A percentile compares a stretch with the other conserved stretches of the same genome.
phyloP scores from a whole-genome alignment of 2,797 vertebrate species.

The Chaenodraco wilsoni region DNA sequence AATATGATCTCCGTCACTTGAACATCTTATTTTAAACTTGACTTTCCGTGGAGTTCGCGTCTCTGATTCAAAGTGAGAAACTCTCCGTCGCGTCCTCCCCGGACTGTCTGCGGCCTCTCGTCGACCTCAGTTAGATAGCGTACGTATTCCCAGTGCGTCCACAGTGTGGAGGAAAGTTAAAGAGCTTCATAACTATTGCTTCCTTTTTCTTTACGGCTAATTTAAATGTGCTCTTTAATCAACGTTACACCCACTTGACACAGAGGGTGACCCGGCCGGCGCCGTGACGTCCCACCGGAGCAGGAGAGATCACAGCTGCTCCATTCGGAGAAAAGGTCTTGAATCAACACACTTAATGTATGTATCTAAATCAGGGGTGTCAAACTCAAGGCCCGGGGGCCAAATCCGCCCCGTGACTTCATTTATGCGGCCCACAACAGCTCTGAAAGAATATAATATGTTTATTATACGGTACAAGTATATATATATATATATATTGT shows the following conservation, averaged over 20 bases:
- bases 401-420: no score
- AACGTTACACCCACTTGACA: slow-evolving; percentile 42
- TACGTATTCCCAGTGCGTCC: slow-evolving; percentile 24
- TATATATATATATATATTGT: no score
- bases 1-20: background rate
- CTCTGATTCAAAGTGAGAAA: slow-evolving; percentile 44
- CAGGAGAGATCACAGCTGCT: no score
- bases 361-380: no score
- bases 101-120: slow-evolving; percentile 37
- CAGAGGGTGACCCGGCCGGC: slow-evolving; percentile 36
- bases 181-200: slow-evolving; percentile 60
- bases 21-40: slow-evolving; percentile 40
- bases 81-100: slow-evolving; percentile 32
- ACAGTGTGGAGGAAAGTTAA: slow-evolving; percentile 51
- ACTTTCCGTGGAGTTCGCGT: slow-evolving; percentile 39
- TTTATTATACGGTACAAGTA: no score
- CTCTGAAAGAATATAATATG: no score
- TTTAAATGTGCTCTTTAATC: slow-evolving; percentile 74
- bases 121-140: slow-evolving; percentile 37
- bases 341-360: background rate
- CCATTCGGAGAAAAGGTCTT: background rate
- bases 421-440: no score
- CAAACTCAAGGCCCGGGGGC: no score
- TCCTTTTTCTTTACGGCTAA: slow-evolving; percentile 66
- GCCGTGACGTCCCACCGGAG: slow-evolving; percentile 51